Base-by-base conservation (phyloP, 2,797 vertebrate genomes). In the Gymnopithys bicolor region DNA sequence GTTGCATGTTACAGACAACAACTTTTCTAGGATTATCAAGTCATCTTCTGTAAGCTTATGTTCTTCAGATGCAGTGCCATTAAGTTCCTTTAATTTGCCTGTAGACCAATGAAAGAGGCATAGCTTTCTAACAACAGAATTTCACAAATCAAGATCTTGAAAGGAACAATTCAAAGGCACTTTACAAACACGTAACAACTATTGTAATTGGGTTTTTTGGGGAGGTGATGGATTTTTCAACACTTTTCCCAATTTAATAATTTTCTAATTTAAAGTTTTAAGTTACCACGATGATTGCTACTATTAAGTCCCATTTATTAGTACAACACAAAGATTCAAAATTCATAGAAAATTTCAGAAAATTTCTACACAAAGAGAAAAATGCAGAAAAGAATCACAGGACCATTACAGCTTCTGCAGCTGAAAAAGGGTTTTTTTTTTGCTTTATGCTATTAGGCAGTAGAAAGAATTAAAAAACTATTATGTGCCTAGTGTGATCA, bases 51-150 rank as follows among this genome's bases (percentile, higher is more conserved):
- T 98, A 83, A 99, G 98, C 81, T 98, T 98, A 84, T 99, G 98
- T 79, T 99, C 98, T 93, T 97, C 98, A 39, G 98, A 97, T 32
- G 99, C 98, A 19, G 77, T 97, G 80, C 87, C 95, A 81, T 99
- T 99, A 87, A 99, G 98, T 97, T 99, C 99, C 93, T 98, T 99
- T 92, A 99, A 91, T 97, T 99, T 99, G 92, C 98, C 99, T 99
- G 78, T 17, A 95, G n/a, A 96, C 3, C 52, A 95, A 89, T 37
- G 87, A 58, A 88, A 73, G 19, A 71, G 7, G 23, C 21, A 66
- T 4, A 2, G 32, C 28, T 81, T 58, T 64, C 39, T 46, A 22
- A 58, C 33, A 60, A 39, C 0, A 68, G 45, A 90, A 35, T n/a
- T 67, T 89, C 32, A 89, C 23, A 86, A 82, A 82, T 32, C 0